Evolutionary conservation across 35 echinoderm and acorn worm genomes (phyloP), one percentile per base, ranked within the genome.

Genomic region (Chiridota heheva): DNA sequence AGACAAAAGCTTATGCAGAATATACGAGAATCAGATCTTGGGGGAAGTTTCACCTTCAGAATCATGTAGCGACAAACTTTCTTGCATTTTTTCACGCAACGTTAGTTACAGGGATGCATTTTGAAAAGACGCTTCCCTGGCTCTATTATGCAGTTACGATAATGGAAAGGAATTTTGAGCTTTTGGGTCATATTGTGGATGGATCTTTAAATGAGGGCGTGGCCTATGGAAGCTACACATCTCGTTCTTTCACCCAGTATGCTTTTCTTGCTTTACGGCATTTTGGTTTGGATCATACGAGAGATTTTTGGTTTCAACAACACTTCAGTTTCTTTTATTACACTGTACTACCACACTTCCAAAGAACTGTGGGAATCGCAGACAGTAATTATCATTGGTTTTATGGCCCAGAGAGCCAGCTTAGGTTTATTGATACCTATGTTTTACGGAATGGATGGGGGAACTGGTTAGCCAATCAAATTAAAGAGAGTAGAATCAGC

Each of bases 331-430:
- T 92, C 40, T 92, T 67, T 39, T 92, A 82, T 66, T 69, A 92
- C 69, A 92, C 90, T 32, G 65, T 92, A 37, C 65, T 81, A 44
- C 90, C 90, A 8, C 60, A 81, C 33, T 92, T 92, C 75, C 83
- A 92, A 56, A 86, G 82, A 66, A 86, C 82, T 34, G 59, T 92
- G 16, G 84, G 82, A 38, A 86, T 87, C 57, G 90, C 90, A 51
- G 90, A 92, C 33, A 81, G 83, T 60, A 92, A 92, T 40, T 69
- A 81, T 60, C 86, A 92, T 56, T 92, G 90, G 90, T 92, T 92
- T 49, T 92, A 92, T 44, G 90, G 90, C 4, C 90, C 90, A 2
- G 90, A 92, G 68, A 92, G 90, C 41, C 90, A 92, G 63, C 66
- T 86, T 5, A 84, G 86, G 16, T 87, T 92, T 40, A 73, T 92